Percentiles rank a stretch among this genome's conserved stretches.
These are phyloP conservation scores for Philopotamus ludificatus DNA, from an alignment of 1,140 invertebrate genomes.

Conservation along the genomic window DNA sequence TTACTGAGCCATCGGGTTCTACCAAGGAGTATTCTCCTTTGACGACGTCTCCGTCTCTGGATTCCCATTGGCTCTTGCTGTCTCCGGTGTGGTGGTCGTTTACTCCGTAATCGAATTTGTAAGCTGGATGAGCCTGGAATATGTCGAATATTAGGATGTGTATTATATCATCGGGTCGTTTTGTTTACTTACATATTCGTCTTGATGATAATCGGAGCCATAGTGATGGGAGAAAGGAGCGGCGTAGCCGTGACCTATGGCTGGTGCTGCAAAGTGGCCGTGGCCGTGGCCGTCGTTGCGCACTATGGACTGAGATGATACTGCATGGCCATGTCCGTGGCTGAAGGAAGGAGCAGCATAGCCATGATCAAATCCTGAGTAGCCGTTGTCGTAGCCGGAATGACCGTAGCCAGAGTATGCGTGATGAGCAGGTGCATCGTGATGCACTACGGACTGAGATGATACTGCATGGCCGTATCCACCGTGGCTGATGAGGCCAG, in stretches of 20 bases:
- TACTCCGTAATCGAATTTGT: slow-evolving; percentile 49
- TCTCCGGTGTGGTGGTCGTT: slow-evolving; percentile 50
- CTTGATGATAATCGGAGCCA: slow-evolving; percentile 18
- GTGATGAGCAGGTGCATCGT: slow-evolving; percentile 43
- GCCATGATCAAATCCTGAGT: slow-evolving; percentile 9
- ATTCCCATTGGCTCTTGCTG: slow-evolving; percentile 49
- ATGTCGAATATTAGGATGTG: background rate
- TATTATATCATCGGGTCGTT: no score
- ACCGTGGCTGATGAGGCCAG: slow-evolving; percentile 45
- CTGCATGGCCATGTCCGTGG: slow-evolving; percentile 16
- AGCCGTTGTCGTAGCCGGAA: slow-evolving; percentile 12
- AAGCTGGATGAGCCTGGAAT: slow-evolving; percentile 49
- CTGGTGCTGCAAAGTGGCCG: slow-evolving; percentile 40
- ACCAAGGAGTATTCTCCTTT: slow-evolving; percentile 54
- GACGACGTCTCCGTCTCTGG: slow-evolving; percentile 46
- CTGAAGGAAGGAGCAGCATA: slow-evolving; percentile 8
- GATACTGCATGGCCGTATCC: slow-evolving; percentile 49
- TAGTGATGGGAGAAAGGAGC: background rate
- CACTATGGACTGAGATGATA: slow-evolving; percentile 23
- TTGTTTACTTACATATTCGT: slow-evolving; percentile 34
- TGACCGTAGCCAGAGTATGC: slow-evolving; percentile 14
- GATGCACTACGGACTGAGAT: slow-evolving; percentile 49
- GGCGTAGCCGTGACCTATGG: slow-evolving; percentile 8
- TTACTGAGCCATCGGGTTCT: slow-evolving; percentile 56
- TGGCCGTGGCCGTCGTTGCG: slow-evolving; percentile 34